Conservation (phyloP, 2,113 vertebrate species). For the Felis catus region DNA sequence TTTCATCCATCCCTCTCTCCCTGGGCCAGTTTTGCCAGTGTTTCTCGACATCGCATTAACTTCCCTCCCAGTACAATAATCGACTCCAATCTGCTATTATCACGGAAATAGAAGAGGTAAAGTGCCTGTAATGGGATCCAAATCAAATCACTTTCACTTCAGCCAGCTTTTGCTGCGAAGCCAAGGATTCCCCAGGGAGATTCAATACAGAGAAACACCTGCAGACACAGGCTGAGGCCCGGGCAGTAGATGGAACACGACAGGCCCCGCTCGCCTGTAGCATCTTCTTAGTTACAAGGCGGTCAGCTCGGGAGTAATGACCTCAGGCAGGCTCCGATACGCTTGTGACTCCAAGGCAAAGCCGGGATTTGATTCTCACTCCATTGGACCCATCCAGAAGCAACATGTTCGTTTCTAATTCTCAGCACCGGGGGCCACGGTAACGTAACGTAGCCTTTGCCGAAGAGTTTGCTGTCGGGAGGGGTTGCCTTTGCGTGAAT, state of each 20-base stretch:
- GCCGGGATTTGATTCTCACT: constrained; percentile 74
- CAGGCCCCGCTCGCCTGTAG: constrained; percentile 83
- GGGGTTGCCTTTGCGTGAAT: constrained; percentile 65
- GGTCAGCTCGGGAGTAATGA: constrained; percentile 84
- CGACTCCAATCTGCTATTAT: constrained; percentile 92
- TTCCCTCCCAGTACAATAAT: constrained; percentile 91
- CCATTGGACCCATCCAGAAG: constrained; percentile 75
- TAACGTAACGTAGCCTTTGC: constrained; percentile 52
- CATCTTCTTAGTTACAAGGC: constrained; percentile 83
- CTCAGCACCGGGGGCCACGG: constrained; percentile 59
- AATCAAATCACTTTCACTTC: constrained; percentile 94
- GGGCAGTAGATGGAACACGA: constrained; percentile 87
- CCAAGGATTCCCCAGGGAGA: constrained; percentile 89
- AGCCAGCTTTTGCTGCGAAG: constrained; percentile 88
- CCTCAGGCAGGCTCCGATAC: constrained; percentile 86
- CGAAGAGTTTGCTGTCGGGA: constrained; percentile 42
- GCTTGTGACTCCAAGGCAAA: constrained; percentile 82
- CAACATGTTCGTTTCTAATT: constrained; percentile 66
- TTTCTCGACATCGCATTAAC: constrained; percentile 91
- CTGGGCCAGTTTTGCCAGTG: constrained; percentile 85
- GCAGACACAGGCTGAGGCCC: constrained; percentile 87
- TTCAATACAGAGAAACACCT: constrained; percentile 91
- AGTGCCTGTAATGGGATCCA: constrained; percentile 92
- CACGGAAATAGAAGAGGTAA: constrained; percentile 92
- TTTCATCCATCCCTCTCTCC: constrained; percentile 84